A percentile compares a stretch with the other conserved stretches of the same genome.
Conservation (phyloP, 1,140 invertebrate species). For the Piezodorus guildinii region DNA sequence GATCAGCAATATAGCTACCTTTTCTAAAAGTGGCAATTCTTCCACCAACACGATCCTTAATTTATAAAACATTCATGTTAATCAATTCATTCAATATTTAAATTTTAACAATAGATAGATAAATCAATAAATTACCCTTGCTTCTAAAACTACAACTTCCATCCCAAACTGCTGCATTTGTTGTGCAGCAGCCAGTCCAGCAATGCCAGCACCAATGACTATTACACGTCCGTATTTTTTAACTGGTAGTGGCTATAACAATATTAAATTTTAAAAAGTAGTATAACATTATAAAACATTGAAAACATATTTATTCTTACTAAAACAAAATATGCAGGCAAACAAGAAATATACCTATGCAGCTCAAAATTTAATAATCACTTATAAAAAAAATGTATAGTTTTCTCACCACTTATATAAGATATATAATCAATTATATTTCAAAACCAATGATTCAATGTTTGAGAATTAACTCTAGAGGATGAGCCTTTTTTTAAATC, state of each 20-base stretch:
- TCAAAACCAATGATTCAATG: too few relatives aligned
- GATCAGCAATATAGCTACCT: slow-evolving; percentile 86
- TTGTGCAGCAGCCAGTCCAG: slow-evolving; percentile 83
- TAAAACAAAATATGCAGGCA: neutral
- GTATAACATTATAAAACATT: too few relatives aligned
- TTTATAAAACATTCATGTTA: slow-evolving; percentile 1
- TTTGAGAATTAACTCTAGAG: too few relatives aligned
- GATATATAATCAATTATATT: too few relatives aligned
- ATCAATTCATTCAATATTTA: neutral
- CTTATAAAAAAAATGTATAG: too few relatives aligned
- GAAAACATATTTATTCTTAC: too few relatives aligned
- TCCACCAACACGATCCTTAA: slow-evolving; percentile 83
- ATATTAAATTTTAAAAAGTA: too few relatives aligned
- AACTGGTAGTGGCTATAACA: slow-evolving; percentile 43
- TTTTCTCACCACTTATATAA: too few relatives aligned
- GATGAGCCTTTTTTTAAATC: too few relatives aligned
- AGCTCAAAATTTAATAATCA: neutral
- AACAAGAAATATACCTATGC: neutral
- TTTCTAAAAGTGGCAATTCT: slow-evolving; percentile 94
- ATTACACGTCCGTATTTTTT: slow-evolving; percentile 84
- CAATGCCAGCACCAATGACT: slow-evolving; percentile 90
- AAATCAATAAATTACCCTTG: slow-evolving; percentile 45
- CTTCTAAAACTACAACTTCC: slow-evolving; percentile 90
- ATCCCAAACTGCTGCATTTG: slow-evolving; percentile 92
- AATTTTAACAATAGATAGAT: neutral